Evolutionary conservation across 92 coral and sea anemone species (phyloP), one percentile per base, ranked within the genome.

Genomic region (Porites rus): DNA sequence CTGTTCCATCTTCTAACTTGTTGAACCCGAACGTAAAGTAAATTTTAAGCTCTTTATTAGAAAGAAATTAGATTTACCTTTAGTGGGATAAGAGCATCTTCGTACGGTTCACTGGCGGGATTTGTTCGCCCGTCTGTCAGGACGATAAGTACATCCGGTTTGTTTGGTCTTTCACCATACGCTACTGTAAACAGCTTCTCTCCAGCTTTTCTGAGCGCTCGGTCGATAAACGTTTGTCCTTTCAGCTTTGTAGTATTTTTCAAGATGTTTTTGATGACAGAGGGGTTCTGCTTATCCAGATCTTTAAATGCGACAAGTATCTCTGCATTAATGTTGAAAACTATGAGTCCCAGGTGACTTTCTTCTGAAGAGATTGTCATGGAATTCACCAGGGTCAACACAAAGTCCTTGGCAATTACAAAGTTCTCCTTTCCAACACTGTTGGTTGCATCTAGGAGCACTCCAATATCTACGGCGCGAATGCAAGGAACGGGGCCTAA

Each of bases 381-480:
- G 60, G 76, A 51, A 50, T 56, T 22, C 52, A 25, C 85, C 1
- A 80, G 85, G 4, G 75, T 31, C 17, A 67, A 7, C 51, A 31
- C 85, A n/a, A 80, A 80, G 10, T 80, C 56, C 65, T 80, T 80
- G 21, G 85, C 53, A 0, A 11, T 19, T 64, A 67, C 18, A 22
- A 80, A 80, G 6, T 80, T 69, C 5, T 1, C 0, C 51, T 8
- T 51, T 24, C 76, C 76, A 46, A 80, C 85, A 21, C 85, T 80
- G 16, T 51, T 25, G 11, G 85, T 80, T 52, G 85, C 85, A 66
- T 80, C 85, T 76, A 80, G 67, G 65, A 80, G 22, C 85, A 80
- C 76, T 54, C 76, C 85, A 25, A 80, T 75, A 69, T 80, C 85
- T 22, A 80, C 1, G 25, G 85, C 76, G 46, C 53, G 75, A 11